These are phyloP conservation scores for Madoqua kirkii DNA, from an alignment of 2,113 vertebrate genomes.

Conservation along the genomic window DNA sequence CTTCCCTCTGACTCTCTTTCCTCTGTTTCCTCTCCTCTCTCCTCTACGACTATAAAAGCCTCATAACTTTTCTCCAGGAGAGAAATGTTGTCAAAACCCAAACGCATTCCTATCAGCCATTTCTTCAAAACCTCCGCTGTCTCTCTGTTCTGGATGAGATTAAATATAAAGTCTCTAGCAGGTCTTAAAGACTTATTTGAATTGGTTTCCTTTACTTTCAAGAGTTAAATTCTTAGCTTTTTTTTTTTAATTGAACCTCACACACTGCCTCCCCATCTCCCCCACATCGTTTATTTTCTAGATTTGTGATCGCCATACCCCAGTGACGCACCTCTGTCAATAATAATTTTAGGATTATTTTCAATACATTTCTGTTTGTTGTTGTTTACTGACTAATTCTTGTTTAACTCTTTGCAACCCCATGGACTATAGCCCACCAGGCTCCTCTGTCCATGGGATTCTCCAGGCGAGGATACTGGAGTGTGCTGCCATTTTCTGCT, in stretches of 20 bases:
- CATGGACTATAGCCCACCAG: neutral
- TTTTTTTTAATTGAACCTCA: neutral
- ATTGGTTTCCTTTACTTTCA: neutral
- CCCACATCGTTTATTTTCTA: neutral
- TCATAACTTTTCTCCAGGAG: neutral
- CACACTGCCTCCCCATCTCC: rapidly evolving
- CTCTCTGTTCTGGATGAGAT: neutral
- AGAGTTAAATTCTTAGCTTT: neutral
- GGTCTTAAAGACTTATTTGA: neutral
- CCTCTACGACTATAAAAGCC: neutral
- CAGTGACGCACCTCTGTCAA: neutral
- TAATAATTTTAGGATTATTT: neutral
- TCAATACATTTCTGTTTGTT: neutral
- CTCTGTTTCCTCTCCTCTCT: neutral
- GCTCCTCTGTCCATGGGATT: neutral
- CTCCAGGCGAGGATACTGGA: neutral
- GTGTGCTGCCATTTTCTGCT: neutral
- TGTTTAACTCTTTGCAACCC: neutral
- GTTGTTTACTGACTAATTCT: neutral
- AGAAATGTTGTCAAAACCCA: neutral
- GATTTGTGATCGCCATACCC: neutral
- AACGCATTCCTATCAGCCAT: neutral
- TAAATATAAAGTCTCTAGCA: neutral
- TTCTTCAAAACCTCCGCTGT: neutral
- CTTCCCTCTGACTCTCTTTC: neutral